phyloP scores from a whole-genome alignment of 2,113 vertebrate species.

The Aspidoscelis tigris region DNA sequence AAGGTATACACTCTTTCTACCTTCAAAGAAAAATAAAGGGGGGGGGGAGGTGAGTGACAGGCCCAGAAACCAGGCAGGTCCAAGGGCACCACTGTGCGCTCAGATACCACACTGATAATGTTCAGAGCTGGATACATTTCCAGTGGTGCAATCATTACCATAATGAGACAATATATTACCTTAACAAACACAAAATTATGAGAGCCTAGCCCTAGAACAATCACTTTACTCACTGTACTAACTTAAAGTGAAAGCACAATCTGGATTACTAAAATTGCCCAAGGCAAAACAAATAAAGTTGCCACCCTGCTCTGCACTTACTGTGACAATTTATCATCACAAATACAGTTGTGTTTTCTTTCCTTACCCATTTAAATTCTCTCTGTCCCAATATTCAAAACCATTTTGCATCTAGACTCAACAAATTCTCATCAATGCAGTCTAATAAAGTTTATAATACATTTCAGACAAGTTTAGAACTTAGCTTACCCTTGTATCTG shows the following conservation, averaged over 20 bases:
- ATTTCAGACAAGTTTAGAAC: neutral
- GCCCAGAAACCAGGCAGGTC: no score
- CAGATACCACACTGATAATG: neutral
- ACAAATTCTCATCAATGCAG: no score
- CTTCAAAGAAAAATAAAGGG: no score
- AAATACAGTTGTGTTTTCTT: neutral
- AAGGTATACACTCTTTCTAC: no score
- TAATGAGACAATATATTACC: neutral
- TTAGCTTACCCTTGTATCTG: conserved; percentile 92
- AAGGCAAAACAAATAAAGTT: no score
- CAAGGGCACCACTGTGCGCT: no score
- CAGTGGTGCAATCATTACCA: no score
- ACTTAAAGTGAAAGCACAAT: neutral
- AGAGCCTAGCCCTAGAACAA: neutral
- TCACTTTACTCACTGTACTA: neutral
- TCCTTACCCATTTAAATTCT: neutral
- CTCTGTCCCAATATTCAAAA: neutral
- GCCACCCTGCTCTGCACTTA: neutral
- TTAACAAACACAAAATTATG: neutral
- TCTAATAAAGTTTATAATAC: no score
- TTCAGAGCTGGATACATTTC: neutral
- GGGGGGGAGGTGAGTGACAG: no score
- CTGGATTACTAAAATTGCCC: neutral
- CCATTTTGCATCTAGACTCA: no score
- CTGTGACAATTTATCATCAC: neutral